Percentiles rank a stretch among this genome's conserved stretches.
phyloP scores from a whole-genome alignment of 2,797 vertebrate species.

The Coilia nasus region DNA sequence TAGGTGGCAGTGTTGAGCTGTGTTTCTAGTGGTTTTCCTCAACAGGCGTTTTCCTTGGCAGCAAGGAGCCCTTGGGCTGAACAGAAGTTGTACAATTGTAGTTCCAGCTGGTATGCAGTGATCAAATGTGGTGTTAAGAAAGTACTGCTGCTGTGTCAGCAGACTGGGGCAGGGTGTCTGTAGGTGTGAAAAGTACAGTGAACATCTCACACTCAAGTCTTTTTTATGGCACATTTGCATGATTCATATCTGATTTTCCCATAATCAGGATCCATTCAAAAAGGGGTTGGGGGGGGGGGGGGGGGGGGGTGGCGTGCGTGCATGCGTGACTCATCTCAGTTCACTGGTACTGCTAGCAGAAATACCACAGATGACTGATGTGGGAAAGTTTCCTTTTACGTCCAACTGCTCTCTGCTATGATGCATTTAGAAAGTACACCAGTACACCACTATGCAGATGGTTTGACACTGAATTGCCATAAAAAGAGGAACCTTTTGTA shows the following conservation, averaged over 20 bases:
- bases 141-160: background rate
- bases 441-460: background rate
- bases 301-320: no score
- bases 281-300: constrained; percentile 32
- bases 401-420: background rate
- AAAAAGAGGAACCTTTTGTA: background rate
- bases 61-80: background rate
- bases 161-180: background rate
- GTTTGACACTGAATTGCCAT: background rate
- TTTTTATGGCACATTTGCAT: background rate
- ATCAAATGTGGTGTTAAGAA: constrained; percentile 21
- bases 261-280: constrained; percentile 17
- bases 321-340: background rate
- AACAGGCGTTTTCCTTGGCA: background rate
- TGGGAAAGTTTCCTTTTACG: background rate
- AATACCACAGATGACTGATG: constrained; percentile 13
- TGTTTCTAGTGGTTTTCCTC: background rate
- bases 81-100: constrained; percentile 30
- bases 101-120: constrained; percentile 25
- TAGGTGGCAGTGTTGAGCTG: constrained; percentile 45
- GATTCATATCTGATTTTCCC: constrained; percentile 6
- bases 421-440: background rate
- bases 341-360: background rate
- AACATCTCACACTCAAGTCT: background rate
- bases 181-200: background rate